A percentile compares a stretch with the other conserved stretches of the same genome.
Conservation (phyloP, 1,140 invertebrate genomes). For the Triops cancriformis region DNA sequence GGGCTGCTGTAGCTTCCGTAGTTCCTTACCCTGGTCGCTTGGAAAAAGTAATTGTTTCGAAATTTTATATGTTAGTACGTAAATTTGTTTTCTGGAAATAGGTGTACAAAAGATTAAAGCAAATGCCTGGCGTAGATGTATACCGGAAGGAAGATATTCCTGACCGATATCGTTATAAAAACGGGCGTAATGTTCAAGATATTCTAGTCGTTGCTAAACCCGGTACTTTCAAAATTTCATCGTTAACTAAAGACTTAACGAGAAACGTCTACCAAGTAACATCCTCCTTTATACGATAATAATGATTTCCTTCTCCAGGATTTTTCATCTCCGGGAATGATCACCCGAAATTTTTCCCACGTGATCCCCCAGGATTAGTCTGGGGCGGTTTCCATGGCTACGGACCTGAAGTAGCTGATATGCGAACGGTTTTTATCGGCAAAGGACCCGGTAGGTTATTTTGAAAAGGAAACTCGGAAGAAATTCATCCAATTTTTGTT, state of each 20-base stretch:
- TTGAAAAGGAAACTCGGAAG: slow-evolving; percentile 7
- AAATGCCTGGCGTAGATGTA: slow-evolving; percentile 34
- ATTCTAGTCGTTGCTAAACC: slow-evolving; percentile 34
- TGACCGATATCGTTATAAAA: slow-evolving; percentile 37
- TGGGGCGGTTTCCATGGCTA: slow-evolving; percentile 38
- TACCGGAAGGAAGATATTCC: slow-evolving; percentile 38
- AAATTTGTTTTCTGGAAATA: neutral
- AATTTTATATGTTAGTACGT: neutral
- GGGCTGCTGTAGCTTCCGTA: slow-evolving; percentile 25
- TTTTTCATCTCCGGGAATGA: slow-evolving; percentile 28
- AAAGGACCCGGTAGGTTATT: slow-evolving; percentile 37
- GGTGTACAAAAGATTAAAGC: slow-evolving; percentile 30
- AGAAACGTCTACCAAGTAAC: neutral
- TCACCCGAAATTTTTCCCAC: slow-evolving; percentile 29
- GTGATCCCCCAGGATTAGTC: slow-evolving; percentile 23
- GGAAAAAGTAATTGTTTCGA: slow-evolving; percentile 23
- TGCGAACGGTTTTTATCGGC: slow-evolving; percentile 41
- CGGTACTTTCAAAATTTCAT: slow-evolving; percentile 19
- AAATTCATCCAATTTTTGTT: neutral
- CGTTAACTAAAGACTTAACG: neutral
- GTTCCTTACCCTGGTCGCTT: slow-evolving; percentile 15
- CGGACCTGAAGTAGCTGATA: slow-evolving; percentile 35
- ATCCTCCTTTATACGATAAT: neutral
- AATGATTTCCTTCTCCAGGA: slow-evolving; percentile 20
- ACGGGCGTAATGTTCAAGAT: slow-evolving; percentile 34